Base-by-base conservation (phyloP, 2,888 invertebrate genomes). In the Leucania comma region DNA sequence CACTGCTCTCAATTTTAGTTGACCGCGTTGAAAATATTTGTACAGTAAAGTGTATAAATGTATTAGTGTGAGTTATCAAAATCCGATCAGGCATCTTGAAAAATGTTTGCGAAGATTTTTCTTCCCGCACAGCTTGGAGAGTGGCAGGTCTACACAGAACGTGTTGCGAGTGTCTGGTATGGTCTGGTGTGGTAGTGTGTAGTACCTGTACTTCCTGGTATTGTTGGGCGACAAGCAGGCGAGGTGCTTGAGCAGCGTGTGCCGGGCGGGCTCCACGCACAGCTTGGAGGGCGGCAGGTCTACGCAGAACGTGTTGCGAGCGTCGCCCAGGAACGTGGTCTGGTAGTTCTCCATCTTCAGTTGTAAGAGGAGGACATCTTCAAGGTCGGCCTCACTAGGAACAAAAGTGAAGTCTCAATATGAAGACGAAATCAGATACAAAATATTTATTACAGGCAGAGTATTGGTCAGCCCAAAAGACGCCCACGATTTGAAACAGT, bases 351-450 rank as follows among this genome's bases (percentile, higher is more conserved):
- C 97, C 83, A 96, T 93, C 74, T 94, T 95, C 29, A 97, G 96
- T 74, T 97, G 96, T 8, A 97, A 91, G 17, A 97, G 96, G 22
- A 98, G 91, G 38, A 98, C 97, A 89, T 98, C 98, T 86, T 98
- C 98, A 60, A 98, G 92, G 89, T 98, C 98, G 56, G 97, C 97
- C 90, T 98, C 98, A 86, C 97, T 98, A 93, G 22, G 51, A 42
- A 22, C 1, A 0, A 20, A 32, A 9, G 57, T 17, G 26, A 42
- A 32, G 38, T 35, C 3, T 48, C 12, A 46, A 46, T 20, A 6
- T 6, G 46, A 46, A 20, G 46, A 46, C 20, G 1, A n/a, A 42
- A 20, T 17, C 5, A 14, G 5, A 14, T 42, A 20, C 5, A 42
- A 4, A 17, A 42, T 17, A 42, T 17, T 17, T 42, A 17, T 38